Percentiles rank a stretch among this genome's conserved stretches.
These are phyloP conservation scores for Metellina segmentata DNA, from an alignment of 2,888 invertebrate genomes.

Conservation along the genomic window DNA sequence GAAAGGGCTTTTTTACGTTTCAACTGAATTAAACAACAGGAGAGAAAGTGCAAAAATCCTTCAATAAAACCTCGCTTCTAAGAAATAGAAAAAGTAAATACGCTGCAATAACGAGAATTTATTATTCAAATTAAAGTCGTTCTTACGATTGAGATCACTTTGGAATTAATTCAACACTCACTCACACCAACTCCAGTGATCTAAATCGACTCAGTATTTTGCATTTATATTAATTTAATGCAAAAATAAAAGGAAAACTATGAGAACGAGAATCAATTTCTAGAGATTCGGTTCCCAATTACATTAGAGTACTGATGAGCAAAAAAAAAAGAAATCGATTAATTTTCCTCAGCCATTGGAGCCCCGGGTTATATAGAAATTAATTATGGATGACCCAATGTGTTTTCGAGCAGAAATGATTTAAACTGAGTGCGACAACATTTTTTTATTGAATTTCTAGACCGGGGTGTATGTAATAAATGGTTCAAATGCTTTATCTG, in stretches of 20 bases:
- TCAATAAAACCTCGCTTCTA: not conserved
- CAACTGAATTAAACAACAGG: too few relatives aligned
- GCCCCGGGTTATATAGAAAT: not conserved
- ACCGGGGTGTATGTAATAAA: too few relatives aligned
- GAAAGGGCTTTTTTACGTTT: too few relatives aligned
- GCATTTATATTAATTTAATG: constrained; percentile 18
- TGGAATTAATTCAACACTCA: constrained; percentile 29
- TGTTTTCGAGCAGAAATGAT: too few relatives aligned
- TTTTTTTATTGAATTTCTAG: too few relatives aligned
- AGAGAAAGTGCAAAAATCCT: too few relatives aligned
- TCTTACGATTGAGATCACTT: constrained; percentile 12
- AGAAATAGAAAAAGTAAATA: not conserved
- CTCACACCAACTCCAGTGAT: not conserved
- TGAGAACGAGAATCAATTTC: constrained; percentile 8
- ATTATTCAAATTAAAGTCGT: constrained; percentile 24
- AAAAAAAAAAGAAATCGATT: constrained; percentile 15
- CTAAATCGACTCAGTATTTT: not conserved
- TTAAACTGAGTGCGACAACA: too few relatives aligned
- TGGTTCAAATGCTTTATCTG: too few relatives aligned
- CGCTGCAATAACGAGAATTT: constrained; percentile 3
- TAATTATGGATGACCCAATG: not conserved
- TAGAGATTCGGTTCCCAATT: constrained; percentile 18
- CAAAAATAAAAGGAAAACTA: not conserved
- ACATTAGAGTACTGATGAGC: not conserved
- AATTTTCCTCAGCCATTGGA: not conserved